Evolutionary conservation across 1,140 invertebrate species (phyloP).

Genomic region (Plutomurus gul): DNA sequence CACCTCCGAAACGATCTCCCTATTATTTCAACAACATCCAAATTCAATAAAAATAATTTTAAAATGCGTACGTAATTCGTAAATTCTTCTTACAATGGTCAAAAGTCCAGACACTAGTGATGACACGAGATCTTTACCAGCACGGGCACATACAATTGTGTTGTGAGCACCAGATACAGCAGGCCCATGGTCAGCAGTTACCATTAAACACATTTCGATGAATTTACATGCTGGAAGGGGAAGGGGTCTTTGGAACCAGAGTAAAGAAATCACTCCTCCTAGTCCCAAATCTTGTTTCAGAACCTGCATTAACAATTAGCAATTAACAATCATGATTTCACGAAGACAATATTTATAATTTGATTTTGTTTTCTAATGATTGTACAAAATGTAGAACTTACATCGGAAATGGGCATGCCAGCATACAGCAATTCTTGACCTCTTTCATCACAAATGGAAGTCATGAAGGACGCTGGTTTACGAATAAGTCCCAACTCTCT

Average conservation of each 20-base stretch:
- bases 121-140: slow-evolving; percentile 98
- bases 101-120: slow-evolving; percentile 93
- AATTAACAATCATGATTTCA: background rate
- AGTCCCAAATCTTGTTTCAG: slow-evolving; percentile 89
- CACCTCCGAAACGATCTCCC: slow-evolving; percentile 98
- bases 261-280: slow-evolving; percentile 92
- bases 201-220: slow-evolving; percentile 98
- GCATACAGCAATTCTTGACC: slow-evolving; percentile 98
- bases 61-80: background rate
- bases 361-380: background rate
- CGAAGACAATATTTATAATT: background rate
- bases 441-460: slow-evolving; percentile 97
- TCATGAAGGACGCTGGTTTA: slow-evolving; percentile 99
- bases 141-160: slow-evolving; percentile 97
- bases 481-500: slow-evolving; percentile 92
- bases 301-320: slow-evolving; percentile 57
- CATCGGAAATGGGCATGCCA: slow-evolving; percentile 97
- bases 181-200: slow-evolving; percentile 98
- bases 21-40: too few species aligned
- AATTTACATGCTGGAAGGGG: slow-evolving; percentile 95
- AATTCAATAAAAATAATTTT: slow-evolving; percentile 12
- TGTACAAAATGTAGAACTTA: slow-evolving; percentile 62
- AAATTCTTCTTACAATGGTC: slow-evolving; percentile 82
- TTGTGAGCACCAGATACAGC: slow-evolving; percentile 99
- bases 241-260: slow-evolving; percentile 98